A percentile compares a stretch with the other conserved stretches of the same genome.
These are phyloP conservation scores for Mormyrus proboscirostris DNA, from an alignment of 2,797 vertebrate species.

Conservation along the genomic window DNA sequence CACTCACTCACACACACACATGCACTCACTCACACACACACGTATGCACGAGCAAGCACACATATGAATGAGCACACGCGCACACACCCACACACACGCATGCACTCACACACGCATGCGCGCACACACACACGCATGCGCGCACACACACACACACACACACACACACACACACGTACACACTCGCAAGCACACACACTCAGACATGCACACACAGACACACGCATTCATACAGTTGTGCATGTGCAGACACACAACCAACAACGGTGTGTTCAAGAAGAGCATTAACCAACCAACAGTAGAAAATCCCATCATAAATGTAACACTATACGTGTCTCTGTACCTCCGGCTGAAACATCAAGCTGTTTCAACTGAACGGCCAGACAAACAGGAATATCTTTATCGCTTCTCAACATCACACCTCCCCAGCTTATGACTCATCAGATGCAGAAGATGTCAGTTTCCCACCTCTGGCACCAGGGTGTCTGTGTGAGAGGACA, in stretches of 20 bases:
- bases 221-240: background rate
- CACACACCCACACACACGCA: no score
- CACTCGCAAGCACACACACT: no score
- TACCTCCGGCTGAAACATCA: background rate
- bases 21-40: fast-evolving
- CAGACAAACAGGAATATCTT: background rate
- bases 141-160: no score
- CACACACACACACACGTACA: no score
- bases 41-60: no score
- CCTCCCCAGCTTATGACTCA: background rate
- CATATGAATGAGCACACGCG: no score
- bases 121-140: no score
- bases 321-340: background rate
- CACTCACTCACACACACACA: no score
- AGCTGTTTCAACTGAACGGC: background rate
- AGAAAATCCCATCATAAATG: background rate
- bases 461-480: background rate
- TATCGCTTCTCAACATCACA: background rate
- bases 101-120: no score
- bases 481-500: background rate
- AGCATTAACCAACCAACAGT: background rate
- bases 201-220: background rate
- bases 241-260: background rate
- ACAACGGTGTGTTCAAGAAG: background rate
- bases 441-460: background rate